phyloP scores from a whole-genome alignment of 1,140 invertebrate genomes.

The Lordiphosa stackelbergi region DNA sequence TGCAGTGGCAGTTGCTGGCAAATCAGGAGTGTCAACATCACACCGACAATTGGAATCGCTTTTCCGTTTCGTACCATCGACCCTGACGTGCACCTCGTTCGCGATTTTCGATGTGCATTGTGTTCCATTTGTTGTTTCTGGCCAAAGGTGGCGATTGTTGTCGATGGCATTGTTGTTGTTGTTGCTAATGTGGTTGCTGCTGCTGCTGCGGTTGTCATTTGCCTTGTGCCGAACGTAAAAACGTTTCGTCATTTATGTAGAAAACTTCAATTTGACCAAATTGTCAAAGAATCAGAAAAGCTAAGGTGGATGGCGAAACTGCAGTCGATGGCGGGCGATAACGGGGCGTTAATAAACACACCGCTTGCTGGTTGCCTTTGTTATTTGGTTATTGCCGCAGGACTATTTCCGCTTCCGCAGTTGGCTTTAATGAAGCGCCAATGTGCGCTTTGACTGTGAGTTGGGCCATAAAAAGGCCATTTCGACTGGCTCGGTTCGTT shows the following conservation, averaged over 20 bases:
- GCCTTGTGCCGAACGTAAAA: conserved; percentile 47
- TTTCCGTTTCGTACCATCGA: conserved; percentile 33
- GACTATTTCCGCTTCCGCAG: conserved; percentile 64
- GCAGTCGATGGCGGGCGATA: conserved; percentile 12
- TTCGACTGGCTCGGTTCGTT: conserved; percentile 37
- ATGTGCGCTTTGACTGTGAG: conserved; percentile 43
- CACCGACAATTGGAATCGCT: conserved; percentile 52
- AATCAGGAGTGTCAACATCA: conserved; percentile 39
- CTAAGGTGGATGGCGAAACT: conserved; percentile 13
- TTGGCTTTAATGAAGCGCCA: conserved; percentile 70
- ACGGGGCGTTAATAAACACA: conserved; percentile 36
- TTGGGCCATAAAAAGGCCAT: conserved; percentile 66
- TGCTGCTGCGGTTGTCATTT: conserved; percentile 43
- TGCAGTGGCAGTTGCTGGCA: conserved; percentile 43
- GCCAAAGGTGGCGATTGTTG: conserved; percentile 19
- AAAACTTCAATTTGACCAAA: conserved; percentile 52
- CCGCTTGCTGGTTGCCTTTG: conserved; percentile 23
- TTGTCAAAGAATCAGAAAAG: conserved; percentile 47
- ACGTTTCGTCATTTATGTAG: conserved; percentile 69
- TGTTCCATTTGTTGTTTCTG: conserved; percentile 20
- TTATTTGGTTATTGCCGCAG: conserved; percentile 34
- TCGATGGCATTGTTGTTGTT: conserved; percentile 24
- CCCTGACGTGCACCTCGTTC: conserved; percentile 46
- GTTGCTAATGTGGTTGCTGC: conserved; percentile 22
- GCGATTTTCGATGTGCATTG: conserved; percentile 61